phyloP scores from a whole-genome alignment of 2,888 invertebrate species.

The Trissoscelio sp. region DNA sequence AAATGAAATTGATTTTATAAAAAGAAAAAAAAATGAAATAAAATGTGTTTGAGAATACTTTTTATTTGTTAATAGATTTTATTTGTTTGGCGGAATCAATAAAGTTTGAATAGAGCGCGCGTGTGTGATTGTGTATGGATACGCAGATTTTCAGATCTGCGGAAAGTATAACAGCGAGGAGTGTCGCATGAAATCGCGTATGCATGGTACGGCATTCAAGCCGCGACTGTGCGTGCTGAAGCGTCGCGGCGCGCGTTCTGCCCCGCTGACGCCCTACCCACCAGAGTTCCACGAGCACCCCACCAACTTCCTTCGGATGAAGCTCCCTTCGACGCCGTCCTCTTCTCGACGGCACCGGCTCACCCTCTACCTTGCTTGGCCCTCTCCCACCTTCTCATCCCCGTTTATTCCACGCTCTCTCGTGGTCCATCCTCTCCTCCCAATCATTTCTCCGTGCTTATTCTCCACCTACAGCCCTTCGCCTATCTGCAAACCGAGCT shows the following conservation, averaged over 20 bases:
- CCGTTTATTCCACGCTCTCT: constrained; percentile 69
- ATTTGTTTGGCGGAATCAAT: constrained; percentile 4
- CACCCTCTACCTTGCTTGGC: constrained; percentile 72
- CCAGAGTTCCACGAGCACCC: constrained; percentile 73
- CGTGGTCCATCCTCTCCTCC: constrained; percentile 66
- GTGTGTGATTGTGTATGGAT: constrained; percentile 26
- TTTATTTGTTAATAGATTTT: neutral
- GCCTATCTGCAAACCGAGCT: constrained; percentile 65
- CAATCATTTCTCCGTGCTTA: constrained; percentile 43
- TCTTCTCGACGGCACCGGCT: constrained; percentile 69
- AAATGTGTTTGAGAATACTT: neutral
- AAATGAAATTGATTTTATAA: no score
- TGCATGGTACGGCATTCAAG: constrained; percentile 81
- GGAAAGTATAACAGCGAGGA: constrained; percentile 69
- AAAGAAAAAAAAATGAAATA: neutral
- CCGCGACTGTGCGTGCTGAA: constrained; percentile 82
- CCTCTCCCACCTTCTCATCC: constrained; percentile 68
- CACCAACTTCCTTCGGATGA: constrained; percentile 68
- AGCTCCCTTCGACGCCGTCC: constrained; percentile 64
- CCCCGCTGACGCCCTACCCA: constrained; percentile 80
- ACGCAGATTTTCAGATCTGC: constrained; percentile 50
- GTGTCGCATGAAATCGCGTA: constrained; percentile 73
- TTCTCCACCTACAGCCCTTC: constrained; percentile 64
- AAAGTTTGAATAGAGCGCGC: constrained; percentile 22
- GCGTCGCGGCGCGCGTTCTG: constrained; percentile 82